Evolutionary conservation across 2,888 invertebrate genomes (phyloP), one percentile per base, ranked within the genome.

Genomic region (Stenodera caucasica): DNA sequence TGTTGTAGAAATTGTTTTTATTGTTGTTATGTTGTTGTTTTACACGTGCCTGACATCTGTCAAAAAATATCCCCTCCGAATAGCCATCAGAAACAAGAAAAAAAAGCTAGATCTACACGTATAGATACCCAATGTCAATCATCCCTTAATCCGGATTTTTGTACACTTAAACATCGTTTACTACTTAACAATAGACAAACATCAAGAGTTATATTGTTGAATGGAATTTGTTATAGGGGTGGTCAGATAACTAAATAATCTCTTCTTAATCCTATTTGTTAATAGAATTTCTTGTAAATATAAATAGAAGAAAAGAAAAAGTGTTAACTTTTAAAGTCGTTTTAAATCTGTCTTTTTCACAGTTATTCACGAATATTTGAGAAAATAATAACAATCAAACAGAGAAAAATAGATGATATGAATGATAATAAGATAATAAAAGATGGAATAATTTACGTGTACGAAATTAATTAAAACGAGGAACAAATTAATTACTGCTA

Each of bases 401-500:
- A 7, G 4, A 45, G n/a, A 45, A 12, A 21, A 12, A 11, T 21
- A 7, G 18, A 45, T 21, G 18, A 9, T 0, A n/a, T n/a, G 2
- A 37, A 37, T 11, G 12, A 21, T 45, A 45, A 45, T 12, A 45
- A 45, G 2, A n/a, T 6, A 45, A 23, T 45, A 45, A 23, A 45
- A 23, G 21, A 45, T 23, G 12, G 21, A 45, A 11, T 11, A 45
- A 21, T 21, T 37, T 53, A 66, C 72, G 68, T 70, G 70, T 70
- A 68, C 62, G 62, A 72, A 74, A 73, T 74, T 73, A 77, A 75
- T 77, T 75, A 75, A 70, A 71, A 65, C 66, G 12, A 66, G 69
- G 65, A 76, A 75, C 75, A 76, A 77, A 77, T 77, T 78, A 78
- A 79, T 78, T 76, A 74, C 68, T 45, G 71, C 69, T 68, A 63